These are phyloP conservation scores for Microctenopoma steveboyesi DNA, from an alignment of 2,797 vertebrate species.

Conservation along the genomic window DNA sequence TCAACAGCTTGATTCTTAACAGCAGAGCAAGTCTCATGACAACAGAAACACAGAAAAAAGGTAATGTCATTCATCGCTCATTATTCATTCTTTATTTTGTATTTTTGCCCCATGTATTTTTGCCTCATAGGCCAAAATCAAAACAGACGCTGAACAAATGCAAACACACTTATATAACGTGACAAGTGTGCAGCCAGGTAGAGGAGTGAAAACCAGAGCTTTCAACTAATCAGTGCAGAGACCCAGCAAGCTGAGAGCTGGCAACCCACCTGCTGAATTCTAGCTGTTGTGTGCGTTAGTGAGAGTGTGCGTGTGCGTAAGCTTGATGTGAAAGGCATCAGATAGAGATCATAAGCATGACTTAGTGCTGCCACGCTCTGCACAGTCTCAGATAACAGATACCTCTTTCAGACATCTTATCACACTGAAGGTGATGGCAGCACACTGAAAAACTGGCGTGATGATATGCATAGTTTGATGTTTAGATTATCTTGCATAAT, in stretches of 20 bases:
- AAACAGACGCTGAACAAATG: constrained; percentile 28
- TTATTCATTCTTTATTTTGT: neutral
- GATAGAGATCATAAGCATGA: constrained; percentile 5
- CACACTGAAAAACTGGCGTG: neutral
- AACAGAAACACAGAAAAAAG: neutral
- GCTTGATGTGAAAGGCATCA: constrained; percentile 27
- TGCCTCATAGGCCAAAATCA: constrained; percentile 6
- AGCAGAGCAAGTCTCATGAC: neutral
- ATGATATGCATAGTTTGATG: neutral
- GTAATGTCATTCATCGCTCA: neutral
- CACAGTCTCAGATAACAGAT: constrained; percentile 25
- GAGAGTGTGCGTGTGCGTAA: neutral
- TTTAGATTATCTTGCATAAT: neutral
- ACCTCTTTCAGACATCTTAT: constrained; percentile 23
- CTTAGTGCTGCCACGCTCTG: constrained; percentile 10
- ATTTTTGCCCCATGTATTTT: neutral
- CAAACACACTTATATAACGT: constrained; percentile 28
- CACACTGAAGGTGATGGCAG: constrained; percentile 23
- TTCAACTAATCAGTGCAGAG: constrained; percentile 19
- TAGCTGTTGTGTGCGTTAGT: constrained; percentile 6
- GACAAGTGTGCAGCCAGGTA: constrained; percentile 18
- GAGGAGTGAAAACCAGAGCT: constrained; percentile 19
- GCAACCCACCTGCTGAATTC: constrained; percentile 37
- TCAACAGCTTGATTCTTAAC: neutral
- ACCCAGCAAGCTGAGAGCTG: constrained; percentile 17